A percentile compares a stretch with the other conserved stretches of the same genome.
These are phyloP conservation scores for Paratrypauchen microcephalus DNA, from an alignment of 2,797 vertebrate species.

Conservation along the genomic window DNA sequence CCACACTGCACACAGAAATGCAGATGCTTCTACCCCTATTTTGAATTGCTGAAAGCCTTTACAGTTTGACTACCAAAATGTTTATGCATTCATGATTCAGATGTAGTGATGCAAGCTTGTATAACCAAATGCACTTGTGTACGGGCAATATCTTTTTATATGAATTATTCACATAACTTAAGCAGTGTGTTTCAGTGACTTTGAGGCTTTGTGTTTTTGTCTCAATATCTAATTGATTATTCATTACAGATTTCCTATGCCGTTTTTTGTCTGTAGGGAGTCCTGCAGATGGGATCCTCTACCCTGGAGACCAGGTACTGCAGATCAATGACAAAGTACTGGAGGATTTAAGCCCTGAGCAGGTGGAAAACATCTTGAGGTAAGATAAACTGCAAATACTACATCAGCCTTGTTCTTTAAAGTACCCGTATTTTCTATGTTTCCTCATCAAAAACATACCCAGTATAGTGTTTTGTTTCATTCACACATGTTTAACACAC, in stretches of 20 bases:
- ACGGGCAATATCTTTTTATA: neutral
- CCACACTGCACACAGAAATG: neutral
- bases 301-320: slow-evolving; percentile 89
- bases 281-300: slow-evolving; percentile 80
- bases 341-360: slow-evolving; percentile 81
- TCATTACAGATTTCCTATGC: slow-evolving; percentile 1
- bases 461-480: too few relatives aligned
- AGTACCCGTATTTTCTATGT: too few relatives aligned
- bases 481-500: too few relatives aligned
- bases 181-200: neutral
- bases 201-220: neutral
- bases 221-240: neutral
- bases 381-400: slow-evolving; percentile 49
- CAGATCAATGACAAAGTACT: slow-evolving; percentile 83
- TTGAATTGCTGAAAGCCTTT: too few relatives aligned
- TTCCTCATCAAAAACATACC: too few relatives aligned
- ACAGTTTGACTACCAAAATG: neutral
- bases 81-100: neutral
- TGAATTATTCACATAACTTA: neutral
- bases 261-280: slow-evolving; percentile 68
- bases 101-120: neutral
- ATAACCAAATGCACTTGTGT: neutral
- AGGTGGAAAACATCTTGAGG: slow-evolving; percentile 85
- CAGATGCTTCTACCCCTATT: neutral
- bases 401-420: slow-evolving; percentile 5